Base-by-base conservation (phyloP, 2,113 vertebrate species). In the Scomber scombrus region DNA sequence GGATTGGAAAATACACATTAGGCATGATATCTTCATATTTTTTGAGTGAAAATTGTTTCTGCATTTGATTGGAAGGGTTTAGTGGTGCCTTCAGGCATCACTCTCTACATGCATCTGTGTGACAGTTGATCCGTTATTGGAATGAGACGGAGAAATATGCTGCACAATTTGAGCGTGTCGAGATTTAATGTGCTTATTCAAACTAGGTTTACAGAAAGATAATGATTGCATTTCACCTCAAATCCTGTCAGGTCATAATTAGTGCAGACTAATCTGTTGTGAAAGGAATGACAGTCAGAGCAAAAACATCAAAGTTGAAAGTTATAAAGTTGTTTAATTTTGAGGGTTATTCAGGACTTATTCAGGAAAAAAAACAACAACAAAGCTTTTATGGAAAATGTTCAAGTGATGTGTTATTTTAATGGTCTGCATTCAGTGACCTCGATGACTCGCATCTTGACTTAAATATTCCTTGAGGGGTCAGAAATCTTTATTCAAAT, bases 1-100 rank as follows among this genome's bases (percentile, higher is more conserved):
- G 70, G 64, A 61, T 55, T 63, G 72, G 26, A 61, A 34, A 58
- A 83, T 49, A 77, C 68, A 77, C 52, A 74, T 74, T 75, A 78
- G 23, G 71, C 40, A 31, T 70, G 23, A 75, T 54, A 68, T 81
- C 77, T 84, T 75, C 26, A 70, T 82, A 75, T 88, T 71, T 63
- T 10, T 50, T 1, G 18, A 43, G 57, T 1, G 2, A 51, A 78
- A 83, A 75, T 6, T 61, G 43, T 60, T 34, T 72, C 51, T 45
- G 18, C 16, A 67, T 75, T 85, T 76, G 50, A 78, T 74, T 63
- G 31, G 26, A 71, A 18, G 21, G 51, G 49, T 81, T 78, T 70
- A 78, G 80, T 21, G 43, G 21, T 26, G 71, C 85, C 73, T 66
- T 62, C 43, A 58, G 70, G 82, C 74, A 29, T 31, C 19, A 29